Base-by-base conservation (phyloP, 2,113 vertebrate species). In the Apaloderma vittatum region DNA sequence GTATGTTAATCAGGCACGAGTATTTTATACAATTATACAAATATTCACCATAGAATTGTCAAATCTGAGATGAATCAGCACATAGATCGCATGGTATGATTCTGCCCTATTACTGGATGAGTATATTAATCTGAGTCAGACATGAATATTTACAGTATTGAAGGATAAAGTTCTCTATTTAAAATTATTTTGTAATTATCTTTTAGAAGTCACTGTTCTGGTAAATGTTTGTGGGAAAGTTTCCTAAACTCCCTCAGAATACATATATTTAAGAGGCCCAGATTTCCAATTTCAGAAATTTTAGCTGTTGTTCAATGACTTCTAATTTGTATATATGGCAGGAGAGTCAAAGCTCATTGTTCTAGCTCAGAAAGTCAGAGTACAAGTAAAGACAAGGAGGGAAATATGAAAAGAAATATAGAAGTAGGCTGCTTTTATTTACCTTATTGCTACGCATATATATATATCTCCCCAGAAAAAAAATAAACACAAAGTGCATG, bases 11-110 rank as follows among this genome's bases (percentile, higher is more conserved):
- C 20, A 76, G 34, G 65, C 10, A 15, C 85, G 37, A 55, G 17
- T 84, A 55, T 84, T 89, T 86, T 71, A 71, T 71, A 15, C 11
- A 88, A 78, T 77, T 90, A 83, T 40, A 85, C 43, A 89, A 95
- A 82, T 89, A 90, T 65, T 85, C 70, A 75, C 48, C 11, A n/a
- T 14, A 8, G 45, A 72, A n/a, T 52, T 63, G 30, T 57, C 0
- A 1, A 68, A 93, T 63, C 27, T 58, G 27, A 81, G 51, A 66
- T 92, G 20, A 81, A n/a, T 93, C 59, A 93, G 23, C 23, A 22
- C 8, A 40, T 16, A 61, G 24, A 46, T 63, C 34, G 46, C 6
- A 34, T 37, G 26, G 27, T 36, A 48, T 49, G 46, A 77, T 88
- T 90, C 51, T 86, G 24, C 8, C 12, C 10, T 22, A 24, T 51